Conservation (phyloP, 2,888 invertebrate genomes). For the Pseudoips prasinana region DNA sequence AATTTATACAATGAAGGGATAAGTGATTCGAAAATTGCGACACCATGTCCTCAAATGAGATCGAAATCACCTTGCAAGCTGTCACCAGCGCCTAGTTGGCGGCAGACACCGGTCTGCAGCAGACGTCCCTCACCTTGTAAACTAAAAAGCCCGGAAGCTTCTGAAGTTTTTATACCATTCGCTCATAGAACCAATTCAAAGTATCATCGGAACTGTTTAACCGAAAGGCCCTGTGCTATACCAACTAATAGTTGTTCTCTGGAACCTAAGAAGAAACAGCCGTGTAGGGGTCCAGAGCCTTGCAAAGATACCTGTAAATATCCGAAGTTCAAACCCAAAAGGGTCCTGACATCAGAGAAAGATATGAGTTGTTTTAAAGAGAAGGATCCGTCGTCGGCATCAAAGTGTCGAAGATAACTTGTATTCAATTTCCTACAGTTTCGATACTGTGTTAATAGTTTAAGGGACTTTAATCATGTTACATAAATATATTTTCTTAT, state of each 20-base stretch:
- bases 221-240: conserved; percentile 13
- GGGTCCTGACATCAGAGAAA: conserved; percentile 44
- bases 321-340: conserved; percentile 31
- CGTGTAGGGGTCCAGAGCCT: neutral
- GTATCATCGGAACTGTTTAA: conserved; percentile 51
- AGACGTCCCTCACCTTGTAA: neutral
- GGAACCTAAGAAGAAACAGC: neutral
- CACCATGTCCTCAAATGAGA: neutral
- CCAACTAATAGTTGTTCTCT: neutral
- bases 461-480: too few relatives aligned
- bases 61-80: neutral
- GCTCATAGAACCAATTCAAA: conserved; percentile 43
- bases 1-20: conserved; percentile 63
- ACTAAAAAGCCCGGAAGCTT: conserved; percentile 1
- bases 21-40: conserved; percentile 35
- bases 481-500: too few relatives aligned
- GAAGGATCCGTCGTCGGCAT: too few relatives aligned
- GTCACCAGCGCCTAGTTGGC: too few relatives aligned
- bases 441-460: too few relatives aligned
- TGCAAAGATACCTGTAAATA: neutral
- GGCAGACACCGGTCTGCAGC: conserved; percentile 1
- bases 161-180: conserved; percentile 37
- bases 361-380: too few relatives aligned
- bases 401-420: too few relatives aligned
- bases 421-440: too few relatives aligned